Percentiles rank a stretch among this genome's conserved stretches.
Conservation (phyloP, 2,113 vertebrate species). For the Rhizomys pruinosus region DNA sequence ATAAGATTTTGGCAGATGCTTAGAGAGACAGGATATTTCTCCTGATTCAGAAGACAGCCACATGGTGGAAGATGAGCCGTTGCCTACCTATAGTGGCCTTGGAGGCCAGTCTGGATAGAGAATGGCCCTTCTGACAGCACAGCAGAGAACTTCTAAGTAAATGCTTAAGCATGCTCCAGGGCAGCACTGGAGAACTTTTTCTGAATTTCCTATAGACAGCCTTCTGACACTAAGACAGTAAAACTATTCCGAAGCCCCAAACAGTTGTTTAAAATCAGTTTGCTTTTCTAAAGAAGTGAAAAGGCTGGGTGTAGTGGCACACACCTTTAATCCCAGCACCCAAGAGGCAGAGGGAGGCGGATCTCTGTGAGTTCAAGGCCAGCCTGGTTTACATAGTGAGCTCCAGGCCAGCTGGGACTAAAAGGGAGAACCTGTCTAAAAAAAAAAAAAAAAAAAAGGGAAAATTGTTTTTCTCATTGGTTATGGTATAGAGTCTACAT, state of each 20-base stretch:
- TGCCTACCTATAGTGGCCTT: not conserved
- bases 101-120: not conserved
- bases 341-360: too few relatives aligned
- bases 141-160: not conserved
- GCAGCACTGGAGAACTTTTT: not conserved
- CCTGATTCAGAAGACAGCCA: not conserved
- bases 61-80: not conserved
- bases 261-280: conserved; percentile 1
- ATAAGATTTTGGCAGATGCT: not conserved
- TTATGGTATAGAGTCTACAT: not conserved
- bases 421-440: too few relatives aligned
- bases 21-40: not conserved
- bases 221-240: not conserved
- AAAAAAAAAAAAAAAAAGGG: too few relatives aligned
- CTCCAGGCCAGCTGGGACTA: too few relatives aligned
- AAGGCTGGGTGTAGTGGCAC: too few relatives aligned
- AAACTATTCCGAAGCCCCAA: not conserved
- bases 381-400: too few relatives aligned
- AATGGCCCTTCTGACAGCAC: not conserved
- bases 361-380: too few relatives aligned
- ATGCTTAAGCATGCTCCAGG: not conserved
- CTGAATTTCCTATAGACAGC: not conserved
- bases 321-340: too few relatives aligned
- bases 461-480: not conserved
- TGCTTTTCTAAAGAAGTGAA: not conserved